Evolutionary conservation across 2,888 invertebrate species (phyloP), one percentile per base, ranked within the genome.

Genomic region (Phaedon cochleariae): DNA sequence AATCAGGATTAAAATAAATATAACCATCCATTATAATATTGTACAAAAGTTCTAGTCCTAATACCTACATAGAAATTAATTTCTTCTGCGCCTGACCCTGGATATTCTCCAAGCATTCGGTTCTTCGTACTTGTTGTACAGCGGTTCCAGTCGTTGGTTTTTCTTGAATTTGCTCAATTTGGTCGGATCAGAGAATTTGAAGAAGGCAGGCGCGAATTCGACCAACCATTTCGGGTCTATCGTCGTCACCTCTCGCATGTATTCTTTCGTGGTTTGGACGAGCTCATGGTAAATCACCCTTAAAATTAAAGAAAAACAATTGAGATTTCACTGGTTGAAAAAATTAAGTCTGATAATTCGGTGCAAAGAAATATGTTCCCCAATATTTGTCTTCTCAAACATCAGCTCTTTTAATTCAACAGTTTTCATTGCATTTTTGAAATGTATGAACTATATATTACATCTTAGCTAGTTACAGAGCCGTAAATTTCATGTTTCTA

Each of bases 21-120:
- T n/a, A n/a, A n/a, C n/a, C n/a, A n/a, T n/a, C n/a, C n/a, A n/a
- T n/a, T n/a, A n/a, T n/a, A n/a, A n/a, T n/a, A n/a, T n/a, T n/a
- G n/a, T n/a, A n/a, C n/a, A n/a, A n/a, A n/a, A n/a, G n/a, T n/a
- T n/a, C n/a, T n/a, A n/a, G n/a, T 12, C 41, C 15, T n/a, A 15
- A 10, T 12, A 54, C 12, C 34, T 18, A 26, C 12, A 49, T 18
- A 26, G 10, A 61, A 60, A 46, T 57, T 91, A 96, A 88, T 96
- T 96, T 76, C 96, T 87, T 79, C 96, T 87, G 77, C 95, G 87
- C 54, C 96, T 87, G 22, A 95, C 95, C 73, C 96, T 86, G 0
- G 98, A 98, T 85, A 99, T 98, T 83, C 99, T 90, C 99, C 99
- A 99, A 0, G 98, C 95, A 82, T 99, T 99, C 0, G 98, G 96